Conservation (phyloP, 2,113 vertebrate species). For the Octodon degus region DNA sequence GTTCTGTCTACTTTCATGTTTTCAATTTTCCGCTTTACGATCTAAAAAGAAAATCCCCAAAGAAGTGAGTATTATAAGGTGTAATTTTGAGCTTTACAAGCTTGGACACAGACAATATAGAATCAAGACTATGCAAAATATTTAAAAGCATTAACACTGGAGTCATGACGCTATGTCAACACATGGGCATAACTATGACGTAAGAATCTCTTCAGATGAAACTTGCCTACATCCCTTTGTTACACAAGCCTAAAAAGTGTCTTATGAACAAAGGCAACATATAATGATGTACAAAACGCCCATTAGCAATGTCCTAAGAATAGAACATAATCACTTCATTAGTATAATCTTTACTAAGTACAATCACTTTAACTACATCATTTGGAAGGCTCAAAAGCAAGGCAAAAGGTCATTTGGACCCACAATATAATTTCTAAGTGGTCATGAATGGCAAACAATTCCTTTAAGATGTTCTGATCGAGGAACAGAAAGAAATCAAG, state of each 20-base stretch:
- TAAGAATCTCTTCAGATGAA: constrained; percentile 56
- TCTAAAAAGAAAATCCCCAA: constrained; percentile 80
- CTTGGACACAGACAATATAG: background rate
- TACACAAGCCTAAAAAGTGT: background rate
- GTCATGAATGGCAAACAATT: background rate
- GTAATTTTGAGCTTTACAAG: constrained; percentile 48
- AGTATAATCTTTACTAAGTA: background rate
- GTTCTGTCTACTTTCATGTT: constrained; percentile 98
- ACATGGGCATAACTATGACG: constrained; percentile 18
- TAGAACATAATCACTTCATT: constrained; percentile 25
- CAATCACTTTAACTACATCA: background rate
- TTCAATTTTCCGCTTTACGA: constrained; percentile 87
- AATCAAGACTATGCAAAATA: constrained; percentile 40
- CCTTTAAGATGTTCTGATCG: constrained; percentile 33
- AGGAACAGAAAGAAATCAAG: constrained; percentile 29
- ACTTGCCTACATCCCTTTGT: background rate
- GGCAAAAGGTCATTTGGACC: background rate
- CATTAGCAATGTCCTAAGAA: constrained; percentile 33
- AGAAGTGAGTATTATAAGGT: constrained; percentile 60
- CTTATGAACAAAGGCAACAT: constrained; percentile 40
- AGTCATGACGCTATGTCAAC: constrained; percentile 38
- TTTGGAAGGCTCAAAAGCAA: constrained; percentile 38
- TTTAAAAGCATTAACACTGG: constrained; percentile 36
- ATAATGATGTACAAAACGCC: background rate
- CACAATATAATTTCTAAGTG: background rate